Base-by-base conservation (phyloP, 2,113 vertebrate genomes). In the Salminus brasiliensis region DNA sequence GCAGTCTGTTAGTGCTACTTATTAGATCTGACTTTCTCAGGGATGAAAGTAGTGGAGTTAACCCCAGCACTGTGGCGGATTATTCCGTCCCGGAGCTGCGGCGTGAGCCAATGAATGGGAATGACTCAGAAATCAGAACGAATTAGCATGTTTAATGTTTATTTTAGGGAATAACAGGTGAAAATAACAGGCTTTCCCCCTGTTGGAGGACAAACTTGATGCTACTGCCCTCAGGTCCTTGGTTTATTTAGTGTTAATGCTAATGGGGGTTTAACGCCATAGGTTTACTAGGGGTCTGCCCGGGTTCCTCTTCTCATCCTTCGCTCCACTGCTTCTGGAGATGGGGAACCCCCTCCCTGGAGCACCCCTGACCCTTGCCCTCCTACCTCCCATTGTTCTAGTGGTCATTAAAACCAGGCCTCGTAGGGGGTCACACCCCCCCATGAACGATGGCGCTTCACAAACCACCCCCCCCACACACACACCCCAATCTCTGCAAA, bases 251-350 rank as follows among this genome's bases (percentile, higher is more conserved):
- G n/a, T n/a, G n/a, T 21, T 9, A 13, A 18, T 43, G 52, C 32
- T 80, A 25, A 49, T 80, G 49, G 43, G 63, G 60, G 49, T 52
- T 76, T 39, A 62, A 74, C 21, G 25, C 30, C 25, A 7, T n/a
- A 32, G 76, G 76, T 78, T 78, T 78, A 68, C 34, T 34, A 59
- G 27, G 12, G 39, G 55, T 69, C 45, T 76, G 47, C 74, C n/a
- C n/a, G 15, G 41, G 27, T 27, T 47, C 67, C 30, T 36, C 39
- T 52, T 68, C 66, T 76, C 77, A 74, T 86, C 78, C 45, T 29
- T 34, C 39, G 74, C 80, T 78, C 30, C 72, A 72, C 41, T 78
- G 80, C 82, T 69, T 55, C 25, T 60, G 76, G 80, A 60, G 80
- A 70, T 80, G 39, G 76, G 82, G 53, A 55, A 43, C 65, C 78